Evolutionary conservation across 2,113 vertebrate genomes (phyloP).

Genomic region (Proterorhinus semilunaris): DNA sequence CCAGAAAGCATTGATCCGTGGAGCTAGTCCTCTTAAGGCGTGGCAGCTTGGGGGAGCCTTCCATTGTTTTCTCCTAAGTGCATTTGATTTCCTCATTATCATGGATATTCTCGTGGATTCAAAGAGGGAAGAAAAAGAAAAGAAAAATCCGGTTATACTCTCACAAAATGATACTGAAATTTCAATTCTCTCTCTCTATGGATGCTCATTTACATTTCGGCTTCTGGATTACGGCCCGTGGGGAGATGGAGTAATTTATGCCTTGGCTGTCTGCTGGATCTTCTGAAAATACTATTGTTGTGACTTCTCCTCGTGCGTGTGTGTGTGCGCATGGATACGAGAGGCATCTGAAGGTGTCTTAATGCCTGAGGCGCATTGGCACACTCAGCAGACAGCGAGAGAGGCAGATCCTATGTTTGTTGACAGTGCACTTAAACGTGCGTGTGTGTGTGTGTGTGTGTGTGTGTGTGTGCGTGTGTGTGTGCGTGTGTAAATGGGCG

Average conservation of each 20-base stretch:
- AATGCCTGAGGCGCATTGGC: conserved; percentile 74
- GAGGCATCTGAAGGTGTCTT: conserved; percentile 63
- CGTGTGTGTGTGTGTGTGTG: conserved; percentile 12
- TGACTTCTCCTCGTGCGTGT: conserved; percentile 23
- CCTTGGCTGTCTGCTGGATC: conserved; percentile 54
- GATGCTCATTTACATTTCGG: conserved; percentile 52
- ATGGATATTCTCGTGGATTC: conserved; percentile 10
- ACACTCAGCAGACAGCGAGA: conserved; percentile 74
- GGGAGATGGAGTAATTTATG: conserved; percentile 61
- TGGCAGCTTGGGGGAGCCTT: conserved; percentile 20
- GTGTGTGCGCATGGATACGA: conserved; percentile 18
- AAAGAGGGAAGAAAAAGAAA: no score
- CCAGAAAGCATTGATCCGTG: conserved; percentile 33
- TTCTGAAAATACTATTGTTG: conserved; percentile 51
- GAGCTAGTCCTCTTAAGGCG: conserved; percentile 24
- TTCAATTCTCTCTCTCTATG: conserved; percentile 22
- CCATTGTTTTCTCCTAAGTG: conserved; percentile 18
- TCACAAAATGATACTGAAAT: conserved; percentile 22
- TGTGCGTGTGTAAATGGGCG: conserved; percentile 22
- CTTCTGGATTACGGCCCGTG: conserved; percentile 37
- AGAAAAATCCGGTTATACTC: conserved; percentile 10
- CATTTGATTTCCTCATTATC: conserved; percentile 1
- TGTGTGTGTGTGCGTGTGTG: conserved; percentile 17
- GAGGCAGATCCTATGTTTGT: conserved; percentile 81
- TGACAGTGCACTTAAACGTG: conserved; percentile 82